phyloP scores from a whole-genome alignment of 2,797 vertebrate genomes.

The Tinamus major region DNA sequence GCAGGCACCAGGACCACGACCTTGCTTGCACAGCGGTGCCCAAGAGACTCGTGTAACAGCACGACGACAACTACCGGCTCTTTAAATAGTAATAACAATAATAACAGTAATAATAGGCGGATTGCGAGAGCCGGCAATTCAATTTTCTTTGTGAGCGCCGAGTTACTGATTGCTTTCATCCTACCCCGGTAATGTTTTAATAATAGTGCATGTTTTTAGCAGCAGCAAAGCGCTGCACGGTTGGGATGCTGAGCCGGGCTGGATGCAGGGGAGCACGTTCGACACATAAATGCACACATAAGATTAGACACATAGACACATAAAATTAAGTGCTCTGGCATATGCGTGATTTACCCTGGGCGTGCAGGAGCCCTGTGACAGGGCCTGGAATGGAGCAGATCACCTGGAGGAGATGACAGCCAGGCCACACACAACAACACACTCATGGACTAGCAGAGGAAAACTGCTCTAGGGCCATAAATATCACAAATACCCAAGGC shows the following conservation, averaged over 20 bases:
- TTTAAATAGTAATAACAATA: not conserved
- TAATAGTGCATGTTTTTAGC: not conserved
- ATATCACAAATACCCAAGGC: constrained; percentile 2
- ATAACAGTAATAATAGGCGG: not conserved
- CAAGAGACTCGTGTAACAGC: not conserved
- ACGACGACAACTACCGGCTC: rapidly evolving
- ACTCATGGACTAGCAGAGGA: constrained; percentile 10
- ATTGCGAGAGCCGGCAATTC: not conserved
- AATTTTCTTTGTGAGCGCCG: not conserved
- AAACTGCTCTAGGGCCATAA: constrained; percentile 33
- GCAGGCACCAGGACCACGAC: not conserved
- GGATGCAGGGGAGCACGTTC: too few species aligned
- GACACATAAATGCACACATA: not conserved
- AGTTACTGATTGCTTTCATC: not conserved
- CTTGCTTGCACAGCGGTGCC: not conserved
- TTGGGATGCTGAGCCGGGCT: not conserved
- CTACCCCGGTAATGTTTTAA: not conserved
- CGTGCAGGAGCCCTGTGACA: not conserved
- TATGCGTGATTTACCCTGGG: not conserved
- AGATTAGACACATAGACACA: too few species aligned
- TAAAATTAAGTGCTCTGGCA: not conserved
- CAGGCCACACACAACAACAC: too few species aligned
- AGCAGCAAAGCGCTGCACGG: not conserved
- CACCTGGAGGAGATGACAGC: not conserved
- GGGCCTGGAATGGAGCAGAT: not conserved